Evolutionary conservation across 2,888 invertebrate species (phyloP), one percentile per base, ranked within the genome.

Genomic region (Deilephila elpenor): DNA sequence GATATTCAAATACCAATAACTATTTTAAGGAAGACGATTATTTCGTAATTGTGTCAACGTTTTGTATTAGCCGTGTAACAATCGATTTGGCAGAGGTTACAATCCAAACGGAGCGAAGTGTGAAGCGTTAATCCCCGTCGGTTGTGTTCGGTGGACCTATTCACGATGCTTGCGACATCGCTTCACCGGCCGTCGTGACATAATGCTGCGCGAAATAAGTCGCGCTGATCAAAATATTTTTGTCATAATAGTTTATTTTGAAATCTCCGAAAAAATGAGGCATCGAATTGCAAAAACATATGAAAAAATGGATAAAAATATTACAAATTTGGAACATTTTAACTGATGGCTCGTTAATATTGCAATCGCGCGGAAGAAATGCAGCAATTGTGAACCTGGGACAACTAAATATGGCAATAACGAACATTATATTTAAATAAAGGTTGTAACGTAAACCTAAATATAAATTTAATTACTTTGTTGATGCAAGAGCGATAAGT

Each of bases 1-100:
- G 83, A 86, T 89, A 89, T 86, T 86, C 84, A 86, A 88, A 86
- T 79, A 78, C 78, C 79, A 79, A 83, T 88, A 87, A 83, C 83
- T 84, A 84, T 82, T 82, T 83, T 81, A 80, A 84, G 84, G 79
- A 80, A 81, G 80, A 80, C 80, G 77, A 83, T 79, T 78, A 79
- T 83, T 84, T 84, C 79, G 83, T 80, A 86, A 86, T 80, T 77
- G 75, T 82, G 79, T 74, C 73, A 76, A 73, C 73, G 75, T 70
- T 73, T 64, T 64, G 53, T 75, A 73, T 78, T 73, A 73, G 75
- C 76, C 75, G 73, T 74, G 76, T 74, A 76, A 77, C 81, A 75
- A 78, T 79, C 74, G 75, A 78, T 80, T 83, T 80, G 78, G 78
- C 79, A 79, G 76, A 75, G 76, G 73, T 59, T 67, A 72, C 75